phyloP scores from a whole-genome alignment of 2,113 vertebrate genomes.

The Strix aluco region DNA sequence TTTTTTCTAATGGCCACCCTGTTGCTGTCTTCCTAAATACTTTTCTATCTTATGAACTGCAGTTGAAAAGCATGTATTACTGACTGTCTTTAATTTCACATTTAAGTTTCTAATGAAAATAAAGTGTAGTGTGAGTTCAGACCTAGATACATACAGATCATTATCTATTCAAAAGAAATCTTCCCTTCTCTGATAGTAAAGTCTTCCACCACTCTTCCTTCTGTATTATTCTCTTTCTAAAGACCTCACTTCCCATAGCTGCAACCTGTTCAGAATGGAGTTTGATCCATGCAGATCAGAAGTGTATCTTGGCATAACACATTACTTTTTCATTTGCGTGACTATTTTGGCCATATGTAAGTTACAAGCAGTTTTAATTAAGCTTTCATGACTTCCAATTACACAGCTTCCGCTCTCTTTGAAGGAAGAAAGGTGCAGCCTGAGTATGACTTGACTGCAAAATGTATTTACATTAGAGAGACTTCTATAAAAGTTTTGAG shows the following conservation, averaged over 20 bases:
- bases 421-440: background rate
- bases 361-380: constrained; percentile 21
- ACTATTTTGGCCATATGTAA: background rate
- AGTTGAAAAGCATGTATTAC: background rate
- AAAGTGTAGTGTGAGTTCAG: background rate
- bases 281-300: background rate
- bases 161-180: background rate
- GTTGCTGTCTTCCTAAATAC: background rate
- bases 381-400: background rate
- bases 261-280: background rate
- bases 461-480: background rate
- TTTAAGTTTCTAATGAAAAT: background rate
- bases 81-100: background rate
- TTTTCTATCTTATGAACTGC: background rate
- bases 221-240: background rate
- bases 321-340: background rate
- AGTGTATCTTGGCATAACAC: background rate
- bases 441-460: background rate
- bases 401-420: background rate
- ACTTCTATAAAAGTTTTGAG: background rate
- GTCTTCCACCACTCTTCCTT: background rate
- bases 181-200: background rate
- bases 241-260: background rate
- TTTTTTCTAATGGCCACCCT: background rate
- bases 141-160: background rate